Conservation (phyloP, 2,888 invertebrate genomes). For the Tiliacea aurago region DNA sequence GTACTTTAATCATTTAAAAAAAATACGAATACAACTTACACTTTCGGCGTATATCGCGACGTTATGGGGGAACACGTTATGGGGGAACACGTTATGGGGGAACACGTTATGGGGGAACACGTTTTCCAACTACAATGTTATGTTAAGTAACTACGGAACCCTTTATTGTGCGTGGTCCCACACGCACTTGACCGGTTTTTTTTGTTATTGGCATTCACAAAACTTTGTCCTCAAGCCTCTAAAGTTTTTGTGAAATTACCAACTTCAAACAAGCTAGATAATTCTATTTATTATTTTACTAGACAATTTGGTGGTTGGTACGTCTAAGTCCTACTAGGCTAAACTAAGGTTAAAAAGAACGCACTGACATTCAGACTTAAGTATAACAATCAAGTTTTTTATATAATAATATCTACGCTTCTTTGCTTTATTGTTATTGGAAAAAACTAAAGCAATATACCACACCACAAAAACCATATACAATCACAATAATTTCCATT, state of each 20-base stretch:
- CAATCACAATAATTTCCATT: neutral
- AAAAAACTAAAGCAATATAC: too few relatives aligned
- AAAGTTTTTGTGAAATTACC: slow-evolving; percentile 40
- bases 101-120: too few relatives aligned
- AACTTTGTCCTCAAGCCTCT: neutral
- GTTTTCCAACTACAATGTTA: too few relatives aligned
- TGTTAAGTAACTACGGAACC: too few relatives aligned
- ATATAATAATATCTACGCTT: neutral
- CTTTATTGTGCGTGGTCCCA: too few relatives aligned
- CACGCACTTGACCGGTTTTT: too few relatives aligned
- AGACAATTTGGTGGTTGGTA: slow-evolving; percentile 26
- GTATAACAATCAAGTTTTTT: slow-evolving; percentile 7
- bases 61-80: too few relatives aligned
- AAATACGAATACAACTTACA: too few relatives aligned
- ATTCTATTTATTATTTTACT: slow-evolving; percentile 34
- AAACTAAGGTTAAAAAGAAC: slow-evolving; percentile 31
- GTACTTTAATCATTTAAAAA: too few relatives aligned
- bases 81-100: too few relatives aligned
- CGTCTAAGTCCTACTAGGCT: slow-evolving; percentile 20
- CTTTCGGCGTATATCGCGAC: too few relatives aligned
- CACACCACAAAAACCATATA: too few relatives aligned
- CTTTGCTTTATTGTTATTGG: neutral
- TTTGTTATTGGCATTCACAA: slow-evolving; percentile 9
- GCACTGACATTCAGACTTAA: slow-evolving; percentile 44
- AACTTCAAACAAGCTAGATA: slow-evolving; percentile 35